phyloP scores from a whole-genome alignment of 2,888 invertebrate genomes.

The Lithophane ornitopus region DNA sequence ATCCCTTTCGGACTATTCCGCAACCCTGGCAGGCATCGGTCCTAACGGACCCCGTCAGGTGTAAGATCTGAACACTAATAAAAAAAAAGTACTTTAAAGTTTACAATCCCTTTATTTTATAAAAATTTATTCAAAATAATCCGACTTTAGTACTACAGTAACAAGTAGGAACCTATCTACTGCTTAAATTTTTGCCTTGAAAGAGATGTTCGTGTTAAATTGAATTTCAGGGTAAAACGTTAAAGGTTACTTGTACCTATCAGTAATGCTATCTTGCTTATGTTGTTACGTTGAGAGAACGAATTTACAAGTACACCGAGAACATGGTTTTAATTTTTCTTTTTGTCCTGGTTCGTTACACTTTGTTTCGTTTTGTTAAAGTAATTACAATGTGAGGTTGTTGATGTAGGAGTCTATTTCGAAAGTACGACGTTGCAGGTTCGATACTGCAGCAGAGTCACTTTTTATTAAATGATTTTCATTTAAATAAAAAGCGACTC shows the following conservation, averaged over 20 bases:
- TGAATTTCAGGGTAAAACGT: slow-evolving; percentile 50
- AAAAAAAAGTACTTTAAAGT: not conserved
- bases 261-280: slow-evolving; percentile 38
- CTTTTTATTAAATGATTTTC: no score
- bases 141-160: not conserved
- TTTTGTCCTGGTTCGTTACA: slow-evolving; percentile 20
- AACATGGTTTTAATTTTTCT: slow-evolving; percentile 12
- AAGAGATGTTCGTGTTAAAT: slow-evolving; percentile 31
- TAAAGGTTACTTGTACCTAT: slow-evolving; percentile 39
- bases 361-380: slow-evolving; percentile 24
- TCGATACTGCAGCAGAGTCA: not conserved
- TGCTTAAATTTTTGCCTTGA: not conserved
- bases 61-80: not conserved
- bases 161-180: not conserved
- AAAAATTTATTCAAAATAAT: not conserved
- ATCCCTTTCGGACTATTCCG: no score
- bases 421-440: not conserved
- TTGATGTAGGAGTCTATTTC: not conserved
- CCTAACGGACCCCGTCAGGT: no score
- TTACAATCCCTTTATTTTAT: not conserved
- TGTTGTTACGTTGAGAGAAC: slow-evolving; percentile 25
- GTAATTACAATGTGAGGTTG: not conserved
- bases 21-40: no score
- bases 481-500: no score
- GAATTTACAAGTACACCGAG: slow-evolving; percentile 34